Evolutionary conservation across 2,888 invertebrate genomes (phyloP).

Genomic region (Empis stercorea): DNA sequence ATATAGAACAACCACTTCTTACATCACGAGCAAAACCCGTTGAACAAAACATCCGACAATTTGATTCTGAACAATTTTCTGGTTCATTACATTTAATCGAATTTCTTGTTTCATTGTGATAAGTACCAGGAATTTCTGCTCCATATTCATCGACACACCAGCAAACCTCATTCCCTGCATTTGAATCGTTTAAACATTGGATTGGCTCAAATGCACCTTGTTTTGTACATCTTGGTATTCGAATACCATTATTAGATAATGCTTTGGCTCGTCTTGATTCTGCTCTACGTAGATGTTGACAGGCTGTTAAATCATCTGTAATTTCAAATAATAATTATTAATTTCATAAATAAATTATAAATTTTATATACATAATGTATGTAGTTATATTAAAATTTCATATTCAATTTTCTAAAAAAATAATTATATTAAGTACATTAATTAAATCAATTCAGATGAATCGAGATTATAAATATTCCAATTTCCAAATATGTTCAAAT

Average conservation of each 20-base stretch:
- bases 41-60: slow-evolving; percentile 77
- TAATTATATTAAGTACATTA: too few species aligned
- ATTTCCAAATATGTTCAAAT: too few species aligned
- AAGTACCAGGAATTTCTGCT: slow-evolving; percentile 63
- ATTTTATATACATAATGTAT: too few species aligned
- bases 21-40: slow-evolving; percentile 62
- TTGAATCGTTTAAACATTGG: slow-evolving; percentile 47
- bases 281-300: slow-evolving; percentile 51
- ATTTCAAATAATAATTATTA: slow-evolving; percentile 7
- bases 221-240: slow-evolving; percentile 59
- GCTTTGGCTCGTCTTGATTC: slow-evolving; percentile 49
- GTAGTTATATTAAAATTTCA: too few species aligned
- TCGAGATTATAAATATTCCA: too few species aligned
- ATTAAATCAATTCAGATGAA: too few species aligned
- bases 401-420: too few species aligned
- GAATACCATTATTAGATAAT: slow-evolving; percentile 38
- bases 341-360: too few species aligned
- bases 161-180: slow-evolving; percentile 47
- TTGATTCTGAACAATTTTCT: slow-evolving; percentile 61
- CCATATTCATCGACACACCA: slow-evolving; percentile 78
- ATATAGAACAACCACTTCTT: slow-evolving; percentile 58
- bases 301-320: slow-evolving; percentile 41
- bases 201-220: slow-evolving; percentile 61
- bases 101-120: slow-evolving; percentile 36
- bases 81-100: slow-evolving; percentile 35